Evolutionary conservation across 2,797 vertebrate species (phyloP), one percentile per base, ranked within the genome.

Genomic region (Acridotheres tristis): DNA sequence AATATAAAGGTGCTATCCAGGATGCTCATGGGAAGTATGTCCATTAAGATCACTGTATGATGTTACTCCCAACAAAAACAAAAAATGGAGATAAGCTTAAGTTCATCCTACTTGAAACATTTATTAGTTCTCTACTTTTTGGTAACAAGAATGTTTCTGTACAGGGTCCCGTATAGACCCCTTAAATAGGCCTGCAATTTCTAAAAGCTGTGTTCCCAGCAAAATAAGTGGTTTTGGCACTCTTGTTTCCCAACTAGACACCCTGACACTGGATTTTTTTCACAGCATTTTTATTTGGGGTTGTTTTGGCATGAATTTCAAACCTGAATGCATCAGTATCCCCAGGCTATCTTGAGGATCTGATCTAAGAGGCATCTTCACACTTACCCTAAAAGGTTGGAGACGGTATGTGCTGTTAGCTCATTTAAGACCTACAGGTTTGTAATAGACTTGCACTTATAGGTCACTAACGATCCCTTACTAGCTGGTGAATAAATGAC

Each of bases 361-460:
- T 97, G 96, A 97, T 95, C 95, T 95, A 90, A 96, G 94, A 96
- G 94, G 74, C 85, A 90, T 85, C 80, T 95, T 96, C 84, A 74
- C 93, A 89, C 93, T 91, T 93, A 73, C 96, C 91, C 88, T 95
- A 95, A 88, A 96, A 94, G 93, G 94, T 2, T 93, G 83, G 77
- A 95, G 83, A 93, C 50, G 0, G 57, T 91, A 86, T 85, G 95
- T 94, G 74, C 95, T 95, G 76, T 84, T 89, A 66, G 90, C 87
- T 92, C 85, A 29, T 63, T 85, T 95, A 94, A 93, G 91, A 91
- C 77, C 62, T 40, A 26, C 92, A 93, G 80, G 93, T 94, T 93
- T 95, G 83, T 94, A 84, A 83, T 29, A 68, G 78, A 34, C 88
- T 88, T 87, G 80, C 71, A 58, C 55, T 90, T 90, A 81, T 65